These are phyloP conservation scores for Phrynocephalus forsythii DNA, from an alignment of 2,797 vertebrate genomes.

Conservation along the genomic window DNA sequence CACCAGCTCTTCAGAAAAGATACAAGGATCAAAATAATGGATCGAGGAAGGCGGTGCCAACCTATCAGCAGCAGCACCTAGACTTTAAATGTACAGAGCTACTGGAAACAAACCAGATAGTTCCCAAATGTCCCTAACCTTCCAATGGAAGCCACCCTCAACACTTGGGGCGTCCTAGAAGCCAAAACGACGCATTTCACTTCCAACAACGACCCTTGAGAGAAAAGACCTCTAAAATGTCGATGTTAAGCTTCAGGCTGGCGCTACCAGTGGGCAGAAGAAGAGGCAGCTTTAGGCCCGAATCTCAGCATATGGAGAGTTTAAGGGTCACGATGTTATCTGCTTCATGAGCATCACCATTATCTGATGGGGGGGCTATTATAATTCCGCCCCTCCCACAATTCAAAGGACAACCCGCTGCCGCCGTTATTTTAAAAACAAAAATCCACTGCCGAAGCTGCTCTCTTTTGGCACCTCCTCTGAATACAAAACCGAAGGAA, in stretches of 20 bases:
- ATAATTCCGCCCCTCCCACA: no score
- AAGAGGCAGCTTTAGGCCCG: not conserved
- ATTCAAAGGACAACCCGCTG: no score
- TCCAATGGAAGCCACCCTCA: no score
- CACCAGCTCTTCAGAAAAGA: not conserved
- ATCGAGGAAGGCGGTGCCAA: not conserved
- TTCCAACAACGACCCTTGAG: not conserved
- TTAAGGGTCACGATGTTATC: no score
- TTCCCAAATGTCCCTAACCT: not conserved
- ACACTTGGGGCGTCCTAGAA: not conserved
- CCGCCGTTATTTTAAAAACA: no score
- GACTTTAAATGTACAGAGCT: not conserved
- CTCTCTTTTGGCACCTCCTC: no score
- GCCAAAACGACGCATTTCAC: no score
- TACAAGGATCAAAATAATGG: not conserved
- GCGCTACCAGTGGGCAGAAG: not conserved
- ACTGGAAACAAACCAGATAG: not conserved
- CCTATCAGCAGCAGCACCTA: not conserved
- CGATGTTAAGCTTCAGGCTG: not conserved
- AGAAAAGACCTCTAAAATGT: not conserved
- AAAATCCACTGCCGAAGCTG: no score
- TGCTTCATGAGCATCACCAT: not conserved
- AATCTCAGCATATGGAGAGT: not conserved
- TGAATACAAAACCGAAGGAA: no score
- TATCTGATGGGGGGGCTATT: not conserved